These are phyloP conservation scores for Platyrinchus mystaceus DNA, from an alignment of 2,797 vertebrate genomes.

Conservation along the genomic window DNA sequence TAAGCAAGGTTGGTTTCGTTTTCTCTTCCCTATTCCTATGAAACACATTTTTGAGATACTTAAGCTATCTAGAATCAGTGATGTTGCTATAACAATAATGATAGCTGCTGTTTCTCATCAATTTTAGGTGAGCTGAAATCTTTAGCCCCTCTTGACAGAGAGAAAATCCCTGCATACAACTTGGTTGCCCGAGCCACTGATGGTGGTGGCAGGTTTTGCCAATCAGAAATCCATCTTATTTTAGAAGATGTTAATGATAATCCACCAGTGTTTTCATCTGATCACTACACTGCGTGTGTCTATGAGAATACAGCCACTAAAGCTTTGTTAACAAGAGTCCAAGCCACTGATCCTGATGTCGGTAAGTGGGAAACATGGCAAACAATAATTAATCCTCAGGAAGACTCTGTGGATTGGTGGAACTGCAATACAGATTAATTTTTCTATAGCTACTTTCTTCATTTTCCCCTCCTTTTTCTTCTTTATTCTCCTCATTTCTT, in stretches of 20 bases:
- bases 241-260: constrained; percentile 97
- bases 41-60: background rate
- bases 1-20: background rate
- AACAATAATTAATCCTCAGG: background rate
- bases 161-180: constrained; percentile 83
- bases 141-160: constrained; percentile 83
- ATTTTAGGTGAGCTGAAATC: constrained; percentile 89
- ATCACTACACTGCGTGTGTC: constrained; percentile 85
- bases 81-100: background rate
- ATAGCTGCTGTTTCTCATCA: background rate
- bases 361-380: constrained; percentile 73
- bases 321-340: constrained; percentile 91
- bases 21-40: background rate
- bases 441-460: background rate
- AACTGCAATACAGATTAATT: background rate
- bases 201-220: constrained; percentile 89
- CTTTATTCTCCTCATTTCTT: background rate
- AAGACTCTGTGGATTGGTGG: background rate
- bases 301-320: constrained; percentile 92
- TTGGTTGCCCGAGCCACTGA: constrained; percentile 88
- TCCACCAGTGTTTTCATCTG: constrained; percentile 85
- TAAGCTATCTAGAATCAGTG: background rate
- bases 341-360: constrained; percentile 91
- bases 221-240: constrained; percentile 80
- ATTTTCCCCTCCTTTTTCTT: background rate